A percentile compares a stretch with the other conserved stretches of the same genome.
phyloP scores from a whole-genome alignment of 2,888 invertebrate genomes.

The Vannuccia rotundouncinata region DNA sequence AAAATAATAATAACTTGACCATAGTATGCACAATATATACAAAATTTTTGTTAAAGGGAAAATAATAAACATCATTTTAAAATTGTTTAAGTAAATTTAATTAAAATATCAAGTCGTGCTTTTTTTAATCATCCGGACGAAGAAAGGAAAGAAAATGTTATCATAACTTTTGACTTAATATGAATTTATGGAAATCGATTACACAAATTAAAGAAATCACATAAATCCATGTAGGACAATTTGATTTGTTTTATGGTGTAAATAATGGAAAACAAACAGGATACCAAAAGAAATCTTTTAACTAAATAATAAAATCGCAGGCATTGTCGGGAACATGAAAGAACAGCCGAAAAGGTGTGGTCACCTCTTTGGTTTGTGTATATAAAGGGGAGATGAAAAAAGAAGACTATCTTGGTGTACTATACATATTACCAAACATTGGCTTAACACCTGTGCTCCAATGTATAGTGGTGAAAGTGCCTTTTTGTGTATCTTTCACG shows the following conservation, averaged over 20 bases:
- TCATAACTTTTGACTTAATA: neutral
- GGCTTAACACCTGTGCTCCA: neutral
- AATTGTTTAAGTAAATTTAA: no score
- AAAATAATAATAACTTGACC: no score
- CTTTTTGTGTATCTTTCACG: neutral
- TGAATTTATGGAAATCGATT: neutral
- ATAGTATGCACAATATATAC: no score
- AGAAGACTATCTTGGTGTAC: neutral
- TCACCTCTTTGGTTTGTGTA: neutral
- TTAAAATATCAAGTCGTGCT: no score
- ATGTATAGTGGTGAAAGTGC: neutral
- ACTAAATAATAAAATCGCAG: neutral
- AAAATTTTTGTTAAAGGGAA: no score
- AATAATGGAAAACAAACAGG: neutral
- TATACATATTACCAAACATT: neutral
- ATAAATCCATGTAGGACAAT: neutral
- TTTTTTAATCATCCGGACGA: no score
- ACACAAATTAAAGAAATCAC: neutral
- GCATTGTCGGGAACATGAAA: neutral
- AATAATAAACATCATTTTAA: no score
- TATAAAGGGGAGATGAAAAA: neutral
- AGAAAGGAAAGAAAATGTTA: no score
- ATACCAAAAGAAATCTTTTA: neutral
- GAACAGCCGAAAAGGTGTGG: neutral
- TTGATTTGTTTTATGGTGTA: slow-evolving; percentile 10